Conservation (phyloP, 1,140 invertebrate genomes). For the Caenorhabditis tropicalis region DNA sequence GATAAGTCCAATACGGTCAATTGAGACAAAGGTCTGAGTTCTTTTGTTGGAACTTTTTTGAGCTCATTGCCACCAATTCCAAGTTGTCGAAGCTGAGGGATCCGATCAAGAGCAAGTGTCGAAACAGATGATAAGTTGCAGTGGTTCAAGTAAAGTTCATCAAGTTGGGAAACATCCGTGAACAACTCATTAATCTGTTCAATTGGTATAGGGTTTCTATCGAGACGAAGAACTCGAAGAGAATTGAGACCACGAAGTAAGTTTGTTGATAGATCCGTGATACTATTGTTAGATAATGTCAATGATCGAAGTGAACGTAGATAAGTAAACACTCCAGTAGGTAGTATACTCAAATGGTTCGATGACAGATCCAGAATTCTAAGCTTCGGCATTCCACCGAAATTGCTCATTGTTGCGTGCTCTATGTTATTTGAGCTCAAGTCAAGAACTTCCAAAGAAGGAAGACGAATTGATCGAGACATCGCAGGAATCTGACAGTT, state of each 20-base stretch:
- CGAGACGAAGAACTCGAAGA: slow-evolving; percentile 61
- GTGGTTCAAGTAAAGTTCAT: slow-evolving; percentile 61
- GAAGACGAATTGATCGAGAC: slow-evolving; percentile 59
- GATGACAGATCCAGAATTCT: slow-evolving; percentile 62
- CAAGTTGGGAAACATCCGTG: slow-evolving; percentile 58
- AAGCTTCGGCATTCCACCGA: slow-evolving; percentile 61
- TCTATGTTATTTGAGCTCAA: slow-evolving; percentile 62
- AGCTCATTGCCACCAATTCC: slow-evolving; percentile 66
- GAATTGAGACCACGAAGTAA: slow-evolving; percentile 62
- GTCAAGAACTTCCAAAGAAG: slow-evolving; percentile 59
- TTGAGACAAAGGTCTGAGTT: slow-evolving; percentile 54
- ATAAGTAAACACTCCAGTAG: slow-evolving; percentile 68
- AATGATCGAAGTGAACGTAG: slow-evolving; percentile 56
- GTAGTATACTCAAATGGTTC: slow-evolving; percentile 61
- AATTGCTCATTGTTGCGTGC: slow-evolving; percentile 63
- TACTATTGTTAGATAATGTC: slow-evolving; percentile 62
- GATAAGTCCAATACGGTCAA: slow-evolving; percentile 61
- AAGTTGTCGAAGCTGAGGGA: slow-evolving; percentile 58
- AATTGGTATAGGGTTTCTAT: slow-evolving; percentile 63
- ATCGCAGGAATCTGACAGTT: slow-evolving; percentile 66
- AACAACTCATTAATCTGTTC: slow-evolving; percentile 64
- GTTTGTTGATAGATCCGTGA: slow-evolving; percentile 61
- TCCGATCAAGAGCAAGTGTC: slow-evolving; percentile 51
- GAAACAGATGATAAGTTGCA: slow-evolving; percentile 59
- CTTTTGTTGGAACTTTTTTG: slow-evolving; percentile 59